Evolutionary conservation across 2,113 vertebrate genomes (phyloP).

Genomic region (Phaethon lepturus): DNA sequence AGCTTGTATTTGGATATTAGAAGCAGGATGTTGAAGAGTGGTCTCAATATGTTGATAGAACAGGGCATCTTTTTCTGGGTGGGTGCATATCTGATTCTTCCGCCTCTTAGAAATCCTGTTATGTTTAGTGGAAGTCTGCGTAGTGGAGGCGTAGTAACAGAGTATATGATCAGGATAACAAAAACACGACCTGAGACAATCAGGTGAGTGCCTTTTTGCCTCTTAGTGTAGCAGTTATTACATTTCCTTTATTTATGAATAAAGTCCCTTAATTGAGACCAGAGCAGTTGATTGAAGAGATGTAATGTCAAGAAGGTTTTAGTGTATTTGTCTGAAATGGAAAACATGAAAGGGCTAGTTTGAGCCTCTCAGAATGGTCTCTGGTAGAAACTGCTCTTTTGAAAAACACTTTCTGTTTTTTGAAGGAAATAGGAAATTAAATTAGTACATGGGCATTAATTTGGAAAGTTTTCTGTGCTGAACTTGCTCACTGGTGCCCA

Average conservation of each 20-base stretch:
- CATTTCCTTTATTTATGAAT: neutral
- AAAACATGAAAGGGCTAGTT: conserved; percentile 7
- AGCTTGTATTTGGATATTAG: neutral
- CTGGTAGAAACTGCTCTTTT: conserved; percentile 7
- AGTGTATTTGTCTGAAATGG: neutral
- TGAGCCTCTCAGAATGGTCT: conserved; percentile 19
- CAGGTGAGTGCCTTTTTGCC: neutral
- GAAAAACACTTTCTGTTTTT: conserved; percentile 11
- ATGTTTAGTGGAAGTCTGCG: neutral
- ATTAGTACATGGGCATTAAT: conserved; percentile 18
- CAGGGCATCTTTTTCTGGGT: neutral
- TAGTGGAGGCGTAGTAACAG: neutral
- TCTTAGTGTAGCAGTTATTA: neutral
- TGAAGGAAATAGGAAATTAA: conserved; percentile 41
- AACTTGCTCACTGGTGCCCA: neutral
- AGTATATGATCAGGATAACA: neutral
- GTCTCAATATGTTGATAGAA: neutral
- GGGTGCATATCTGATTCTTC: neutral
- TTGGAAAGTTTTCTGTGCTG: conserved; percentile 22
- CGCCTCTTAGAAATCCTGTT: neutral
- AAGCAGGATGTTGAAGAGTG: neutral
- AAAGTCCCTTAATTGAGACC: neutral
- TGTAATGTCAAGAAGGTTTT: neutral
- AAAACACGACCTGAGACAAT: neutral
- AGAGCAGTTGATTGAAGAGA: neutral